Conservation (phyloP, 2,113 vertebrate genomes). For the Ammodytes dubius region DNA sequence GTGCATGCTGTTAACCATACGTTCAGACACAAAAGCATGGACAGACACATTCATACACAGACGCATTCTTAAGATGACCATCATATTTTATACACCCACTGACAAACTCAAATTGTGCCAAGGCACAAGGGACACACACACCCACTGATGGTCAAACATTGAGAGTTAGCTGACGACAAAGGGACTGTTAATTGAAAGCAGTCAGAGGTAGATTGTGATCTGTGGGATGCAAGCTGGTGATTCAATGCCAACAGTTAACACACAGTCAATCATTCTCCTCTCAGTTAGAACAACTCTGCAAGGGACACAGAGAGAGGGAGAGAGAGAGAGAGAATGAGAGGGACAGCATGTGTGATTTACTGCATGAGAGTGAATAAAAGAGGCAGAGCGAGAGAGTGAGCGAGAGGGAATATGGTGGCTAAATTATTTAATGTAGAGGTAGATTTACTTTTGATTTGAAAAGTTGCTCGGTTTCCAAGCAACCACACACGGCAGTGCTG, state of each 20-base stretch:
- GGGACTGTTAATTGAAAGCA: constrained; percentile 54
- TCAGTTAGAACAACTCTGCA: constrained; percentile 39
- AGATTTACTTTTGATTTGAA: constrained; percentile 64
- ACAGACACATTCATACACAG: background rate
- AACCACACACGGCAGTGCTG: constrained; percentile 56
- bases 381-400: constrained; percentile 9
- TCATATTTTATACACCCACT: background rate
- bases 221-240: constrained; percentile 29
- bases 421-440: constrained; percentile 73
- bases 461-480: constrained; percentile 64
- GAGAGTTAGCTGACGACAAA: constrained; percentile 27
- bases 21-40: background rate
- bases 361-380: constrained; percentile 30
- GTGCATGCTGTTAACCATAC: background rate
- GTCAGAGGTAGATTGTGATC: constrained; percentile 55
- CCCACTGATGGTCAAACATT: constrained; percentile 24
- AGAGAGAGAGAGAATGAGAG: constrained; percentile 8
- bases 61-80: background rate
- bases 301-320: background rate
- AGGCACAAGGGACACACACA: background rate
- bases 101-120: background rate
- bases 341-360: constrained; percentile 36
- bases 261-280: constrained; percentile 34
- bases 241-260: constrained; percentile 42
- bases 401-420: constrained; percentile 30